Conservation (phyloP, 2,888 invertebrate genomes). For the Pasiphila rectangulata region DNA sequence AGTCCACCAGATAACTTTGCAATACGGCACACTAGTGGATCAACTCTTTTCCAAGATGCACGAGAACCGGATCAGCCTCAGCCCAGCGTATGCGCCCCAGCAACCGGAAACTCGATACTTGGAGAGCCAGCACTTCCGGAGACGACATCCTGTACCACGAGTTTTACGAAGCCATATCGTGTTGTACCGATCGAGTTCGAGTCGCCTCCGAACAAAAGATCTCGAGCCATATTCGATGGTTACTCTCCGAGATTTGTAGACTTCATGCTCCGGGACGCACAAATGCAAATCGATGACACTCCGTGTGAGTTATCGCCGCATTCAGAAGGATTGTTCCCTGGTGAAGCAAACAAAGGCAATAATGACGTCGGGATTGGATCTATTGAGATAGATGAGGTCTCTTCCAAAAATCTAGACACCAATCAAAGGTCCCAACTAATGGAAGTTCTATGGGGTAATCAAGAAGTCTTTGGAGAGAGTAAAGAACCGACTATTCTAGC, state of each 20-base stretch:
- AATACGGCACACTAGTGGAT: too few relatives aligned
- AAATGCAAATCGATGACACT: not conserved
- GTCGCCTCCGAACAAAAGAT: conserved; percentile 3
- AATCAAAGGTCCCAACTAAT: conserved; percentile 1
- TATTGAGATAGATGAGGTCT: not conserved
- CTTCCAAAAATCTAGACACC: not conserved
- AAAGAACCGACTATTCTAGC: not conserved
- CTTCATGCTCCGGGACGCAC: conserved; percentile 10
- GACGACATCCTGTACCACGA: too few relatives aligned
- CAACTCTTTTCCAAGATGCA: too few relatives aligned
- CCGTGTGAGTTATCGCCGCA: conserved; percentile 1
- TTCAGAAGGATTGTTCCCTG: not conserved
- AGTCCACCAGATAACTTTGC: too few relatives aligned
- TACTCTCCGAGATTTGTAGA: conserved; percentile 8
- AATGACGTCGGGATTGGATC: conserved; percentile 8
- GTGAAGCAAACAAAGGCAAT: not conserved
- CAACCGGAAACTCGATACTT: too few relatives aligned
- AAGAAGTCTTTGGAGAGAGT: conserved; percentile 1
- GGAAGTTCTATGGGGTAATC: conserved; percentile 3
- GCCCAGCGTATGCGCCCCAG: too few relatives aligned
- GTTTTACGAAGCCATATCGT: too few relatives aligned
- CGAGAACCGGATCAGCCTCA: too few relatives aligned
- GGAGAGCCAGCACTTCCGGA: not conserved
- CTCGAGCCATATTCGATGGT: not conserved
- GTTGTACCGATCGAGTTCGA: not conserved